Evolutionary conservation across 2,797 vertebrate species (phyloP).

Genomic region (Phalanger gymnotis): DNA sequence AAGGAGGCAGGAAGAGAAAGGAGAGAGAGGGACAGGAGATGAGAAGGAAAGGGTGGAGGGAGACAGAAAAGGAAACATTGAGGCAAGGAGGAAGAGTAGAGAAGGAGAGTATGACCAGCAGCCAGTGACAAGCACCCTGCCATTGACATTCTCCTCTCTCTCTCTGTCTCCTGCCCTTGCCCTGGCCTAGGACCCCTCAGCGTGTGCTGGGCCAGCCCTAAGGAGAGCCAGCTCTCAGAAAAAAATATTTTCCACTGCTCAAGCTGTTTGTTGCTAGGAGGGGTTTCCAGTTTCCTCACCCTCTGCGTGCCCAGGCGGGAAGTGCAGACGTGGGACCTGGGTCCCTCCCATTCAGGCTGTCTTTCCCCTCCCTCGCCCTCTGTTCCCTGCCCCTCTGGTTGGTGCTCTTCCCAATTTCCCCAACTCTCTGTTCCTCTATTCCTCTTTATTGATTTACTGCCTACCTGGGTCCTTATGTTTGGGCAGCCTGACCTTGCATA

Average conservation of each 20-base stretch:
- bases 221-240: neutral
- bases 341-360: neutral
- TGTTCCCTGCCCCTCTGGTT: neutral
- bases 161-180: neutral
- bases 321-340: neutral
- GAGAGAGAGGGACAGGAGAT: neutral
- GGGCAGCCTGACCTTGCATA: neutral
- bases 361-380: neutral
- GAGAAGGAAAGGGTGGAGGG: neutral
- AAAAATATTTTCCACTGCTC: constrained; percentile 35
- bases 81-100: neutral
- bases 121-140: neutral
- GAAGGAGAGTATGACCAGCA: neutral
- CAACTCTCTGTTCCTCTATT: neutral
- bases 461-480: neutral
- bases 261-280: constrained; percentile 30
- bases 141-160: neutral
- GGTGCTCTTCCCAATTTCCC: neutral
- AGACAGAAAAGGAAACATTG: neutral
- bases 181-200: neutral
- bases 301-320: neutral
- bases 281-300: neutral
- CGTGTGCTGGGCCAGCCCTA: neutral
- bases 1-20: neutral
- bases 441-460: neutral